Conservation (phyloP, 2,113 vertebrate species). For the Larimichthys polyactis region DNA sequence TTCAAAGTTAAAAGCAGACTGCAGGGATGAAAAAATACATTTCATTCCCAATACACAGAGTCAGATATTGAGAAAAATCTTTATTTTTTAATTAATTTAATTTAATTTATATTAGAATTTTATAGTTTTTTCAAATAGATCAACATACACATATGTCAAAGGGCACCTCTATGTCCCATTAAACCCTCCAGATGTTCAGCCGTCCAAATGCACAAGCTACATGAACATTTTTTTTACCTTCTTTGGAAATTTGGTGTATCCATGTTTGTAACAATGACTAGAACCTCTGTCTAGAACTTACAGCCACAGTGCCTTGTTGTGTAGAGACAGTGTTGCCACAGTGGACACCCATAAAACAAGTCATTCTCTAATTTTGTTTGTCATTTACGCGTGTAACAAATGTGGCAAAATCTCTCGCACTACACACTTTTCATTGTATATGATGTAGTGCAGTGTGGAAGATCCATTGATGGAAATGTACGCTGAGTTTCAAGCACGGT, state of each 20-base stretch:
- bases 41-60: not conserved
- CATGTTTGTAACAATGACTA: constrained; percentile 52
- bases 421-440: not conserved
- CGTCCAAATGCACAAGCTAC: not conserved
- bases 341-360: constrained; percentile 63
- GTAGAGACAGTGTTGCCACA: constrained; percentile 68
- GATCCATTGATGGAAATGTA: constrained; percentile 35
- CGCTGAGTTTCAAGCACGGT: constrained; percentile 30
- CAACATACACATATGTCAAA: not conserved
- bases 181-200: not conserved
- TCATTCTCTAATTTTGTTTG: constrained; percentile 58
- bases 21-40: not conserved
- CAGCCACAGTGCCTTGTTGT: constrained; percentile 58
- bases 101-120: too few species aligned
- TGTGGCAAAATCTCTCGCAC: constrained; percentile 19
- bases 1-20: constrained; percentile 25
- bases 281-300: constrained; percentile 33
- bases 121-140: not conserved
- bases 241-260: constrained; percentile 22
- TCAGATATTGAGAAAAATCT: not conserved
- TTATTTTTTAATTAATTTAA: not conserved
- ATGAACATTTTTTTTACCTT: constrained; percentile 8
- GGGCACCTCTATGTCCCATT: not conserved
- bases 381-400: constrained; percentile 48
- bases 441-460: not conserved